phyloP scores from a whole-genome alignment of 2,888 invertebrate genomes.

The Ophioninae sp. region DNA sequence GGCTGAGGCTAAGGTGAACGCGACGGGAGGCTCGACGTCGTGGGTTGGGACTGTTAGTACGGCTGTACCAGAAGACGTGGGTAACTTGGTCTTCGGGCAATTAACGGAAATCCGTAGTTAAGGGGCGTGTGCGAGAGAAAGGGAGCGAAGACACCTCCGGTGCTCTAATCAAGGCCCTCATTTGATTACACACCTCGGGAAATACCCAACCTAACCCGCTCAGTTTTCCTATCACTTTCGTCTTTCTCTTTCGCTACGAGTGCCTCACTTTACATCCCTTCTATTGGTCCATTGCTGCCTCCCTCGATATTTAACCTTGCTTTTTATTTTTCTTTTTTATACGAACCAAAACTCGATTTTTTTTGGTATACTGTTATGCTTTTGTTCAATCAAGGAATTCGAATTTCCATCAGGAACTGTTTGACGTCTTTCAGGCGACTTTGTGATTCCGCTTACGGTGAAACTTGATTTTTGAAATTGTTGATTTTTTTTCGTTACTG shows the following conservation, averaged over 20 bases:
- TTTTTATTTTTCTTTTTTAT: too few relatives aligned
- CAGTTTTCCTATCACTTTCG: conserved; percentile 26
- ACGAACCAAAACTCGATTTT: too few relatives aligned
- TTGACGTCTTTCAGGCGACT: too few relatives aligned
- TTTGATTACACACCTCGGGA: conserved; percentile 57
- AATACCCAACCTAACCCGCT: conserved; percentile 34
- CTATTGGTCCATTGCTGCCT: conserved; percentile 18
- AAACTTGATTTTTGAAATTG: too few relatives aligned
- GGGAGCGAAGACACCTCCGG: conserved; percentile 45
- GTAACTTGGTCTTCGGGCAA: conserved; percentile 60
- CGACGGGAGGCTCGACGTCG: conserved; percentile 7
- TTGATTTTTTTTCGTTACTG: too few relatives aligned
- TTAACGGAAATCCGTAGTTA: conserved; percentile 64
- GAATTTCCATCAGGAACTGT: too few relatives aligned
- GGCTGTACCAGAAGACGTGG: conserved; percentile 44
- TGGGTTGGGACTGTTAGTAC: conserved; percentile 8
- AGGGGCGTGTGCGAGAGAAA: conserved; percentile 36
- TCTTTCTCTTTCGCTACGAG: conserved; percentile 22
- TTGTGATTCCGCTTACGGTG: too few relatives aligned
- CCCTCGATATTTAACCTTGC: not conserved
- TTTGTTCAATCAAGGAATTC: too few relatives aligned
- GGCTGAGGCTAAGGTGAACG: conserved; percentile 1
- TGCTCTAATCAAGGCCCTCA: conserved; percentile 59
- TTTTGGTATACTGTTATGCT: too few relatives aligned
- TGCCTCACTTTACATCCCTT: conserved; percentile 26